A percentile compares a stretch with the other conserved stretches of the same genome.
These are phyloP conservation scores for Elgaria multicarinata DNA, from an alignment of 2,113 vertebrate species.

Conservation along the genomic window DNA sequence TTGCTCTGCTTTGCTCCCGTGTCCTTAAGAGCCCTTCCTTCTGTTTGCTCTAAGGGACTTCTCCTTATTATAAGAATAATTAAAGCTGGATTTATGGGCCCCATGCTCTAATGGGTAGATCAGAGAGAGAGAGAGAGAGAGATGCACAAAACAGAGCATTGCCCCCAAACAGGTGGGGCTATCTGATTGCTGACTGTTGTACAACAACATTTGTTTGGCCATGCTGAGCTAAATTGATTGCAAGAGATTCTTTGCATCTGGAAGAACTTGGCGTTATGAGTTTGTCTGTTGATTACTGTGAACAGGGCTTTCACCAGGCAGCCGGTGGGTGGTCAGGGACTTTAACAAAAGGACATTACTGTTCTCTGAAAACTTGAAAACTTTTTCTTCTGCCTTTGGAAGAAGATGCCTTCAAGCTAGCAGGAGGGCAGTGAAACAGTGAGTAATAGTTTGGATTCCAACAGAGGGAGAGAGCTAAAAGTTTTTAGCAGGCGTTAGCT, in stretches of 20 bases:
- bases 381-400: not conserved
- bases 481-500: not conserved
- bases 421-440: not conserved
- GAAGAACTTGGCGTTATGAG: constrained; percentile 3
- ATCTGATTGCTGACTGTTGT: constrained; percentile 20
- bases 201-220: not conserved
- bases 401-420: not conserved
- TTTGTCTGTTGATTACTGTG: not conserved
- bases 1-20: not conserved
- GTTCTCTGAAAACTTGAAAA: not conserved
- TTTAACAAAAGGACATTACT: not conserved
- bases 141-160: not conserved
- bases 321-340: not conserved
- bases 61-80: not conserved
- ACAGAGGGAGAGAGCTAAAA: not conserved
- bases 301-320: not conserved
- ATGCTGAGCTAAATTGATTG: constrained; percentile 7
- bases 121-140: constrained; percentile 9
- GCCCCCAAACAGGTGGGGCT: not conserved
- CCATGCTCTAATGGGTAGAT: not conserved
- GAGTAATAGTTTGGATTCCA: not conserved
- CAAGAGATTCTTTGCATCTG: not conserved
- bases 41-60: not conserved
- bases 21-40: not conserved
- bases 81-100: not conserved